Base-by-base conservation (phyloP, 1,140 invertebrate species). In the Papilio glaucus region DNA sequence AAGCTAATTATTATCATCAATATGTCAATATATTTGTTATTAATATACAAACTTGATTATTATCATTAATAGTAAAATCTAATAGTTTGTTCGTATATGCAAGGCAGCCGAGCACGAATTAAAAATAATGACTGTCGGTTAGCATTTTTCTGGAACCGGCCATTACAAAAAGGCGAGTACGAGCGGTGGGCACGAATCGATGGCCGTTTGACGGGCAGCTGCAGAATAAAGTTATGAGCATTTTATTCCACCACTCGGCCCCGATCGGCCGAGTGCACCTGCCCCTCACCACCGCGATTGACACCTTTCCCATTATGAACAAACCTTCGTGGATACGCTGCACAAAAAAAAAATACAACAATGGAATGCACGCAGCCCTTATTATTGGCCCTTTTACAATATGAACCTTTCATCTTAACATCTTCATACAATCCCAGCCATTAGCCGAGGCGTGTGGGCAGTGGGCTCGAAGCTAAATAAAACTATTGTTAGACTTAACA, bases 371-470 rank as follows among this genome's bases (percentile, higher is more conserved):
- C 80, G 82, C 89, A 88, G 86, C 82, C 89, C 82, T 88, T 89
- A 91, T 91, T 88, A 91, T 93, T 91, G 86, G 88, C 83, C 83
- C 82, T 89, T 89, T 69, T 88, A 91, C 87, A 89, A 91, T 80
- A 72, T 78, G 79, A 79, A 74, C 85, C 85, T 86, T 90, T 89
- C 86, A 85, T 86, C 89, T 88, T 90, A 88, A 91, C 88, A 88
- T 90, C 88, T 91, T 88, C 81, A 90, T 91, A 91, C 84, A 89
- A 88, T 86, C 82, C 85, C 86, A 75, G 74, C 90, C 85, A 92
- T 92, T 92, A 92, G 85, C 79, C 78, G 74, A 88, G 87, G 90
- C 89, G 90, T 90, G 90, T 93, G 91, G 89, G 89, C 86, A 90
- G 87, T 86, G 83, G 87, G 88, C 87, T 87, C 74, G 83, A 63